Evolutionary conservation across 2,888 invertebrate species (phyloP).

Genomic region (Mythimna loreyi): DNA sequence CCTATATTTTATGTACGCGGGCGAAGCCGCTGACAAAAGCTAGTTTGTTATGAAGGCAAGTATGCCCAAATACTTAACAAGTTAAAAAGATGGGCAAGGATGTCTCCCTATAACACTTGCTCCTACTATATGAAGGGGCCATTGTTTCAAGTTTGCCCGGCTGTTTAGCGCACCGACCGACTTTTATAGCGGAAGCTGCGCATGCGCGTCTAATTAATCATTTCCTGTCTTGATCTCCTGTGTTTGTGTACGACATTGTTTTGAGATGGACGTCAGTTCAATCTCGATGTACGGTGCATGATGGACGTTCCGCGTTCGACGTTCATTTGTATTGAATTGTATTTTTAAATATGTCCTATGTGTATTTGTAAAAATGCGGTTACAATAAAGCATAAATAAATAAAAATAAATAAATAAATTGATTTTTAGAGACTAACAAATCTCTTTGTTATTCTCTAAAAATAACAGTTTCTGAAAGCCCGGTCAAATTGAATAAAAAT

Average conservation of each 20-base stretch:
- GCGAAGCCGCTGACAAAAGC: too few species aligned
- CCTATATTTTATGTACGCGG: too few species aligned
- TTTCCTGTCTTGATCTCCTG: conserved; percentile 66
- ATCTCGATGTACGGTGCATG: conserved; percentile 6
- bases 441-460: too few species aligned
- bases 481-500: too few species aligned
- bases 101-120: not conserved
- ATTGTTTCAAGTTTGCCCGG: conserved; percentile 65
- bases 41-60: too few species aligned
- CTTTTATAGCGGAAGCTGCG: conserved; percentile 70
- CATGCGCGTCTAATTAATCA: conserved; percentile 68
- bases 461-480: too few species aligned
- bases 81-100: conserved; percentile 14
- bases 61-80: conserved; percentile 29
- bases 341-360: too few species aligned
- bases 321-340: not conserved
- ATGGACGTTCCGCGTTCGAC: conserved; percentile 1
- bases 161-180: conserved; percentile 58
- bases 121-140: conserved; percentile 17
- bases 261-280: conserved; percentile 32
- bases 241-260: conserved; percentile 65
- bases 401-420: too few species aligned
- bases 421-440: too few species aligned
- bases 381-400: too few species aligned
- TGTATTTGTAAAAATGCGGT: too few species aligned